These are phyloP conservation scores for Pogona vitticeps DNA, from an alignment of 2,113 vertebrate genomes.

Conservation along the genomic window DNA sequence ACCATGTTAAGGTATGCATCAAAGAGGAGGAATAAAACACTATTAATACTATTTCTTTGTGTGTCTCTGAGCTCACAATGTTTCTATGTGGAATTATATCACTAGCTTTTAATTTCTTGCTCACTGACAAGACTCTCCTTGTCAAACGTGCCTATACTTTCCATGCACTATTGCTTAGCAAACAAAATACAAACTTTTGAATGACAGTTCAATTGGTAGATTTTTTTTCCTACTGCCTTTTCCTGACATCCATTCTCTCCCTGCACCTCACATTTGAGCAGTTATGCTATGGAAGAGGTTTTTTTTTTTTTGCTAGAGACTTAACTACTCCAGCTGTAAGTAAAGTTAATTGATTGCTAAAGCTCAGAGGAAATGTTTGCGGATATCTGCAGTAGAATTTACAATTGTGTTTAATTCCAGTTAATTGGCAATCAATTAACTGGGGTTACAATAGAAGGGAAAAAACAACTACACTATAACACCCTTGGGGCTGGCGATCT, in stretches of 20 bases:
- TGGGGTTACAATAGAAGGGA: background rate
- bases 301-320: background rate
- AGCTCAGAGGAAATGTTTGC: constrained; percentile 21
- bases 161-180: background rate
- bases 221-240: background rate
- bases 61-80: background rate
- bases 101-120: background rate
- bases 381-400: constrained; percentile 28
- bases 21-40: background rate
- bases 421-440: constrained; percentile 43
- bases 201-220: background rate
- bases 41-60: background rate
- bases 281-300: background rate
- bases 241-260: too few species aligned
- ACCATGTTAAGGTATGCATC: too few species aligned
- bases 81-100: background rate
- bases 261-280: background rate
- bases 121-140: background rate
- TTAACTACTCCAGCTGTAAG: background rate
- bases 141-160: background rate
- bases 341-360: constrained; percentile 32
- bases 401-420: constrained; percentile 39
- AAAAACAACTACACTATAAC: constrained; percentile 3
- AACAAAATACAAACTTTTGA: background rate
- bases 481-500: constrained; percentile 10